Evolutionary conservation across 2,888 invertebrate genomes (phyloP), one percentile per base, ranked within the genome.

Genomic region (Drosophila greeni): DNA sequence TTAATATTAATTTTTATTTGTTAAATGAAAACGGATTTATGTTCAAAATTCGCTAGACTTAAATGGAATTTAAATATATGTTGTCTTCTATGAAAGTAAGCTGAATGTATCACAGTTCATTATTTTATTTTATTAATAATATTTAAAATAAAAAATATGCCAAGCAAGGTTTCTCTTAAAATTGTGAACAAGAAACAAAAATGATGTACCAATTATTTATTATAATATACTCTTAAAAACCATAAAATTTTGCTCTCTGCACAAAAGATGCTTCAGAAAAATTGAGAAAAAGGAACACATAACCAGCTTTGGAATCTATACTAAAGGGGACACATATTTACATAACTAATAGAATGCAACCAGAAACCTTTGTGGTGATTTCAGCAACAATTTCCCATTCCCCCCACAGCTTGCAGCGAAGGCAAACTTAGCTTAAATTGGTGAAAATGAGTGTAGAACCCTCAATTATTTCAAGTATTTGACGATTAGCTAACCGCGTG

Each of bases 381-480:
- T 42, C 11, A 14, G 36, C 33, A 24, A 48, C 29, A 51, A 20
- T 31, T 26, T 14, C 8, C 6, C 12, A 18, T 12, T 0, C 2
- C 8, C 23, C 11, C 23, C 20, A 14, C 20, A 14, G 3, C 3
- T 8, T 18, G 16, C 11, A 11, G 8, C 34, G n/a, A 12, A 42
- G 12, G 12, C 14, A 33, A 33, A 47, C 18, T 54, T 36, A 33
- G 18, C 55, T 62, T 56, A 61, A 82, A 74, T 75, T 75, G 60
- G 34, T 42, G 24, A 23, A 66, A 75, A 57, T 57, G 34, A 60
- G 52, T 60, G 29, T 8, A 39, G 33, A 7, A 12, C 29, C 5
- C 29, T 48, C 59, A 82, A 84, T 76, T 76, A 80, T 79, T 74
- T 83, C 70, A 78, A 83, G 76, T 78, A 81, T 77, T 83, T 75